A percentile compares a stretch with the other conserved stretches of the same genome.
Conservation (phyloP, 2,888 invertebrate species). For the Cheilosia impressa region DNA sequence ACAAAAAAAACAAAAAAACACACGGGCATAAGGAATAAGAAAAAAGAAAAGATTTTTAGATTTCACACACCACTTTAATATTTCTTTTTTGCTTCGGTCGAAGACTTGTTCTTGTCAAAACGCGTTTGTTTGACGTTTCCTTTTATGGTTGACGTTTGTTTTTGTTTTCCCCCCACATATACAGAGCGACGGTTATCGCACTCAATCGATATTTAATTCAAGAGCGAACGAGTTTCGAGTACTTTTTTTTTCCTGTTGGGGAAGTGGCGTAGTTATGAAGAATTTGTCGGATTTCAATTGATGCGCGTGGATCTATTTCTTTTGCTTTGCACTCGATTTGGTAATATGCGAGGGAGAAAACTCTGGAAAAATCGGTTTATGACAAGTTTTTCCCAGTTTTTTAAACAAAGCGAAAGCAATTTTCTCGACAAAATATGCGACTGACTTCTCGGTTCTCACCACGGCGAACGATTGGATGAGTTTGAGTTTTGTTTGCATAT, state of each 20-base stretch:
- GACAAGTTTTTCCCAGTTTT: constrained; percentile 61
- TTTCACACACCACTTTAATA: constrained; percentile 47
- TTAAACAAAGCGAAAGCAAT: neutral
- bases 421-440: constrained; percentile 48
- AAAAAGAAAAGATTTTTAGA: constrained; percentile 41
- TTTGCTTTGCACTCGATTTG: constrained; percentile 34
- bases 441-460: constrained; percentile 60
- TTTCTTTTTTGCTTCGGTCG: constrained; percentile 19
- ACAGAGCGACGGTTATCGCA: constrained; percentile 26
- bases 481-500: constrained; percentile 60
- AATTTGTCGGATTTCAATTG: constrained; percentile 2
- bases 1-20: constrained; percentile 2
- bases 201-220: constrained; percentile 74
- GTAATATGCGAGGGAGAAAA: constrained; percentile 49
- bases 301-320: neutral
- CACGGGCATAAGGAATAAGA: constrained; percentile 47
- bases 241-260: constrained; percentile 52
- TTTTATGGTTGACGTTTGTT: constrained; percentile 70
- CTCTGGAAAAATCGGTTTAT: constrained; percentile 41
- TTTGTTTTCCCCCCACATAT: constrained; percentile 65
- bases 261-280: constrained; percentile 69
- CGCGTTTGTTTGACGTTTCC: constrained; percentile 72
- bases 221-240: constrained; percentile 58
- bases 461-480: constrained; percentile 66
- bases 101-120: constrained; percentile 49